Evolutionary conservation across 2,113 vertebrate species (phyloP), one percentile per base, ranked within the genome.

Genomic region (Ginglymostoma cirratum): DNA sequence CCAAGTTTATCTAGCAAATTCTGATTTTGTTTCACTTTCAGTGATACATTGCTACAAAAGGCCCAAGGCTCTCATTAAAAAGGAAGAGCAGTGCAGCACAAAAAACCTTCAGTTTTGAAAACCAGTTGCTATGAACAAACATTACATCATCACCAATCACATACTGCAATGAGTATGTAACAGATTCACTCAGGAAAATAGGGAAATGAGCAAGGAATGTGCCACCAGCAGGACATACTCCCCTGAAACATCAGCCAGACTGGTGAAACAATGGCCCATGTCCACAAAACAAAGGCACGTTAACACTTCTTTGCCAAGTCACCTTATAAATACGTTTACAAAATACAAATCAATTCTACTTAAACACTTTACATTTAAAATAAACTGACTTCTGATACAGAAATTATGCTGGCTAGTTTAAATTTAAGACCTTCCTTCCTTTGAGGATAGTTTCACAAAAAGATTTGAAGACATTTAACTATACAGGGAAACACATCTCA

Each of bases 341-440:
- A 38, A 67, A 67, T 5, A 94, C 6, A 34, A n/a, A 21, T 95
- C 30, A 48, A 95, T 93, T 65, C 61, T n/a, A 38, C 65, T 27
- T 67, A 12, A 45, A 94, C 10, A 2, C 45, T 38, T 72, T 95
- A 70, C 42, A 72, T 24, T 52, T 52, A 48, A 52, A 30, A 45
- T 69, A 48, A 45, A 42, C 5, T 45, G 38, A 95, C 69, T 95
- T 76, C 94, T 95, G 94, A 95, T 95, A 72, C 67, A 93, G 89
- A 95, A 72, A 52, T 69, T 70, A 92, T 30, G 90, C 48, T 12
- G 45, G 34, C 61, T 61, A 66, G n/a, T 66, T 38, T 52, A 95
- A 95, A 95, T 48, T 30, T 72, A 72, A 5, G 38, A 3, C 5
- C 19, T 3, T 34, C 1, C 94, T 24, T 95, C 66, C 45, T 94